Base-by-base conservation (phyloP, 2,888 invertebrate species). In the Cosmia pyralina region DNA sequence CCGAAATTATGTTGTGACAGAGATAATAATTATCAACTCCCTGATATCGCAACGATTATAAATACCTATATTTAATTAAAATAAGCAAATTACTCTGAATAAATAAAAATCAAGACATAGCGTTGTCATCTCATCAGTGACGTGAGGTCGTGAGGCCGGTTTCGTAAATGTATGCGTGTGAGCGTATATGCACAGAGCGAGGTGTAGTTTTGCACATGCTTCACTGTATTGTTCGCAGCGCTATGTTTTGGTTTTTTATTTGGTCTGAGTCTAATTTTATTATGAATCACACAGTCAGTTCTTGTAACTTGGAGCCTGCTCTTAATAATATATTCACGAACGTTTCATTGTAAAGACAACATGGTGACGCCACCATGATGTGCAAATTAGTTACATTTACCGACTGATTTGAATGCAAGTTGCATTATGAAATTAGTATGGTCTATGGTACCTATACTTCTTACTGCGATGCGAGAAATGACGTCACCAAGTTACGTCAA, bases 361-460 rank as follows among this genome's bases (percentile, higher is more conserved):
- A 71, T 22, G 50, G 67, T 55, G 82, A 79, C 77, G 71, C 63
- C 68, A 74, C 72, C 69, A n/a, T 76, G 84, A 83, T 85, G 80
- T 87, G 88, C 84, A 86, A 87, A 86, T 86, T 74, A 81, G 57
- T 75, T 62, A 78, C 79, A 81, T 82, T 82, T 78, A 59, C 82
- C 10, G 50, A 50, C 75, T 79, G 46, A 77, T 84, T 86, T 80
- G 44, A 80, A 86, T 86, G 78, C 76, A 71, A 66, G 59, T 59
- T 78, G 79, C 80, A 67, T 75, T 79, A 69, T 75, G 72, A 86
- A 82, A 84, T 84, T 80, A 77, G 6, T 44, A 57, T 75, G 19
- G 13, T 46, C 17, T 63, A 48, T 75, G 15, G 28, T 34, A 48
- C 10, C 19, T 28, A 17, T 46, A 34, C 19, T 10, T 17, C n/a